Conservation (phyloP, 2,888 invertebrate genomes). For the Mantis religiosa region DNA sequence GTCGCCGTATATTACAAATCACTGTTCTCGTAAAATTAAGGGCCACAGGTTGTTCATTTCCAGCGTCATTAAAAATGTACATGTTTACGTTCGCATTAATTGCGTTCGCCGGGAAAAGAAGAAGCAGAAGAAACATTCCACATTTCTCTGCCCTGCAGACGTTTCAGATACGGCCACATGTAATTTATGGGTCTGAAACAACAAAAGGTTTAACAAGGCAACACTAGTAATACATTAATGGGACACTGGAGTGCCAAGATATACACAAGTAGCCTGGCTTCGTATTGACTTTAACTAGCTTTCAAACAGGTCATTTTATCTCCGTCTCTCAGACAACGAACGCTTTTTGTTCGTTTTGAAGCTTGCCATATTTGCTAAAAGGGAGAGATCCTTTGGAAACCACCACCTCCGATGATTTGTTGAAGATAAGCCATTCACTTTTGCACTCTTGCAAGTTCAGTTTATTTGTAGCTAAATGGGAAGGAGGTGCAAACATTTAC, state of each 20-base stretch:
- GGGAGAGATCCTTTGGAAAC: too few relatives aligned
- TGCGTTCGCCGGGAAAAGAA: background rate
- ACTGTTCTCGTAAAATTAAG: background rate
- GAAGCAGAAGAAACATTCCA: background rate
- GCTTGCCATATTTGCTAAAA: background rate
- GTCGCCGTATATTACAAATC: background rate
- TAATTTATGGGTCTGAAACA: background rate
- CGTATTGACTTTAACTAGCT: background rate
- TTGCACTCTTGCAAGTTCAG: background rate
- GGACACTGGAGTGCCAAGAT: background rate
- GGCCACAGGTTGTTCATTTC: background rate
- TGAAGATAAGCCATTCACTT: background rate
- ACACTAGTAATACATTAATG: constrained; percentile 1
- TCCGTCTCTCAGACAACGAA: background rate
- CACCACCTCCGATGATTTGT: background rate
- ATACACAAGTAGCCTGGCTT: background rate
- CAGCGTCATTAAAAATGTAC: background rate
- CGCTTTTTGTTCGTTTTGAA: background rate
- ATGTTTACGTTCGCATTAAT: background rate
- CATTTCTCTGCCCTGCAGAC: background rate
- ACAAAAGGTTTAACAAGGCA: background rate
- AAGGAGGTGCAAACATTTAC: too few relatives aligned
- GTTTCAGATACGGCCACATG: background rate
- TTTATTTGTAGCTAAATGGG: background rate
- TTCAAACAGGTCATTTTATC: background rate